Evolutionary conservation across 2,113 vertebrate species (phyloP).

Genomic region (Fulica atra): DNA sequence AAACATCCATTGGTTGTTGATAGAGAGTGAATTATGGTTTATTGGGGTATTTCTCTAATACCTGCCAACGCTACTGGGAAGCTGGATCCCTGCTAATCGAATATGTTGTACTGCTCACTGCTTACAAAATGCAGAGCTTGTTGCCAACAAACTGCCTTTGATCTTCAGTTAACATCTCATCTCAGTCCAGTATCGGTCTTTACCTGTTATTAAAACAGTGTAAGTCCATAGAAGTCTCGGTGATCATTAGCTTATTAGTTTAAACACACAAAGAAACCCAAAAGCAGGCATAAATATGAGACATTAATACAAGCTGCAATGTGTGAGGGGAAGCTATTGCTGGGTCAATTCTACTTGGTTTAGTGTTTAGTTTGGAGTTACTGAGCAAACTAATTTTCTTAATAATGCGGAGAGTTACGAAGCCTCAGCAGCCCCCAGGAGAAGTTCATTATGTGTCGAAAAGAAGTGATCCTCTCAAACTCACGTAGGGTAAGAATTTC

Average conservation of each 20-base stretch:
- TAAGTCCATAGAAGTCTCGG: neutral
- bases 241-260: rapidly evolving
- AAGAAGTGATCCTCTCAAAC: neutral
- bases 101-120: neutral
- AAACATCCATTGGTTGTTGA: neutral
- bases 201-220: neutral
- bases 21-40: neutral
- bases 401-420: neutral
- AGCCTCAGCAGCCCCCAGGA: neutral
- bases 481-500: neutral
- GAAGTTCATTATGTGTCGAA: neutral
- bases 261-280: neutral
- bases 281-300: rapidly evolving
- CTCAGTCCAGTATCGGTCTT: neutral
- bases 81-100: neutral
- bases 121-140: neutral
- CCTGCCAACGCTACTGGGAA: rapidly evolving
- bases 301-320: rapidly evolving
- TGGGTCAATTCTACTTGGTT: neutral
- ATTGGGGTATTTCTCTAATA: neutral
- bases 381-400: neutral
- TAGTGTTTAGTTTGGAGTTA: neutral
- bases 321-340: neutral
- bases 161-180: neutral
- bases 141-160: neutral